phyloP scores from a whole-genome alignment of 2,888 invertebrate genomes.

The Amblyjoppa fuscipennis region DNA sequence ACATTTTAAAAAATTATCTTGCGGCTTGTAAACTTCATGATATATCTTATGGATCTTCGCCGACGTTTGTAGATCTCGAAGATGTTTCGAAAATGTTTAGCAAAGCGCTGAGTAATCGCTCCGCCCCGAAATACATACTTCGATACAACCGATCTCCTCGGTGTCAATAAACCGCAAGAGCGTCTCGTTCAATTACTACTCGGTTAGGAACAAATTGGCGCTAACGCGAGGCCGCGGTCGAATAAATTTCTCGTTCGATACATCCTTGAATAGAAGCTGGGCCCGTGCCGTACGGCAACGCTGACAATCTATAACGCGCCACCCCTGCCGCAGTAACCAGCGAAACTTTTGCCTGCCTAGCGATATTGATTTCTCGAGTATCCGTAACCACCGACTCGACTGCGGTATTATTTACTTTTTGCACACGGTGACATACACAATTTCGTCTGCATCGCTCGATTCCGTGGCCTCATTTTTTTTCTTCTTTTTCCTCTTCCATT shows the following conservation, averaged over 20 bases:
- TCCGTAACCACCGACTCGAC: conserved; percentile 48
- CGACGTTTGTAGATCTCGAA: not conserved
- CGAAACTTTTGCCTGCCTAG: conserved; percentile 61
- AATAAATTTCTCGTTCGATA: conserved; percentile 63
- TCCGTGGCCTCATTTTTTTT: conserved; percentile 40
- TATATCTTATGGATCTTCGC: too few relatives aligned
- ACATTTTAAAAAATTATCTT: too few relatives aligned
- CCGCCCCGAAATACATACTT: not conserved
- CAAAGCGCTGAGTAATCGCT: not conserved
- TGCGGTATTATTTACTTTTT: conserved; percentile 60
- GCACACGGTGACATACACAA: conserved; percentile 37
- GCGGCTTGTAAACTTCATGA: too few relatives aligned
- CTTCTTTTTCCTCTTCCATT: not conserved
- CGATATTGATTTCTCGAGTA: conserved; percentile 64
- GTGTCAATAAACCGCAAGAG: conserved; percentile 58
- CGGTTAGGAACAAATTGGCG: conserved; percentile 57
- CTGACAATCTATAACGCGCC: conserved; percentile 4
- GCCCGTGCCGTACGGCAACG: not conserved
- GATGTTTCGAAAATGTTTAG: not conserved
- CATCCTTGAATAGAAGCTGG: conserved; percentile 62
- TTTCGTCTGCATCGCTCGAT: conserved; percentile 31
- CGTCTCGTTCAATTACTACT: conserved; percentile 50
- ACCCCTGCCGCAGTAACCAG: conserved; percentile 31
- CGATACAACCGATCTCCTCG: conserved; percentile 25
- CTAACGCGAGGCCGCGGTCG: conserved; percentile 61